Conservation (phyloP, 2,888 invertebrate genomes). For the Rhagium mordax region DNA sequence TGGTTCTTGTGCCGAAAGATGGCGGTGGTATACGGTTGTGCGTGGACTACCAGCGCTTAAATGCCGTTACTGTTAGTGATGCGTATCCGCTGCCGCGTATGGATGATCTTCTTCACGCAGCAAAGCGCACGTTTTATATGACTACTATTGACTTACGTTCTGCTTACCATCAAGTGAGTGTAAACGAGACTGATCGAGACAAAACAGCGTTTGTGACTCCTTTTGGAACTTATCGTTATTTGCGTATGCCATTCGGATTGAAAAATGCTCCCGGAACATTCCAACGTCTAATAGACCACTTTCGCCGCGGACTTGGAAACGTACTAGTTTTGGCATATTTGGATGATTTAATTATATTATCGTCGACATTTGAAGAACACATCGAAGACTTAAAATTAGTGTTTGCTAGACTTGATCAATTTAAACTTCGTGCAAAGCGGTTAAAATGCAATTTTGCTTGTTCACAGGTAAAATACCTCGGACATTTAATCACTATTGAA, state of each 20-base stretch:
- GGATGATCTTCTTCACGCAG: too few relatives aligned
- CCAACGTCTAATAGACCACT: slow-evolving; percentile 51
- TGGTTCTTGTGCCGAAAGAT: slow-evolving; percentile 43
- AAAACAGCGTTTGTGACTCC: too few relatives aligned
- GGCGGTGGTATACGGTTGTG: slow-evolving; percentile 40
- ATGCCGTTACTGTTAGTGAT: slow-evolving; percentile 43
- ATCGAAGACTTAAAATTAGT: slow-evolving; percentile 44
- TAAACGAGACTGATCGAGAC: too few relatives aligned
- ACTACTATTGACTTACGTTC: slow-evolving; percentile 31
- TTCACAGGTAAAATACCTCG: slow-evolving; percentile 45
- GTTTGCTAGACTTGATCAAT: slow-evolving; percentile 43
- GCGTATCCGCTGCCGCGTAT: slow-evolving; percentile 45
- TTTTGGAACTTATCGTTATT: too few relatives aligned
- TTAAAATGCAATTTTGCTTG: slow-evolving; percentile 49
- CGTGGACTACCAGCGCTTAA: slow-evolving; percentile 45
- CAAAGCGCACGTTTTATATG: too few relatives aligned
- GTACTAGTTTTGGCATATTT: too few relatives aligned
- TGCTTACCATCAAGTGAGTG: too few relatives aligned
- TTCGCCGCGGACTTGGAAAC: too few relatives aligned
- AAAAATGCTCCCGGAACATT: slow-evolving; percentile 51
- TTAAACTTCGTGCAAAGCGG: slow-evolving; percentile 45
- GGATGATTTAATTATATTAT: slow-evolving; percentile 52
- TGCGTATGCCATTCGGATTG: slow-evolving; percentile 51
- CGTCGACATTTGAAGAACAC: slow-evolving; percentile 49
- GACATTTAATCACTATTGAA: slow-evolving; percentile 39